These are phyloP conservation scores for Oryzias woworae DNA, from an alignment of 2,113 vertebrate genomes.

Conservation along the genomic window DNA sequence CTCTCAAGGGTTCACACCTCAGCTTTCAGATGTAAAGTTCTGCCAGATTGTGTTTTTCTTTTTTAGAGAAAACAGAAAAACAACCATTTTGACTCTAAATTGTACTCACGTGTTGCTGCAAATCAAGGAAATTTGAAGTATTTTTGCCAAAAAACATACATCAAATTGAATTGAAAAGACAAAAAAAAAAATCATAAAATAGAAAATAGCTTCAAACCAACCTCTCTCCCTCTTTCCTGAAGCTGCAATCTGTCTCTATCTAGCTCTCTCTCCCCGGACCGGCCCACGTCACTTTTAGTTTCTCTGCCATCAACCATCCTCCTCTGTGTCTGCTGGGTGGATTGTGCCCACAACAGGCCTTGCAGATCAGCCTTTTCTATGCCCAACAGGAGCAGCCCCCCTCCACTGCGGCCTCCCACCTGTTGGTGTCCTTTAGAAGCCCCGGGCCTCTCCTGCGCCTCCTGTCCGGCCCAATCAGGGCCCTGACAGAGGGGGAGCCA, in stretches of 20 bases:
- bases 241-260: constrained; percentile 8
- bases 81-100: constrained; percentile 21
- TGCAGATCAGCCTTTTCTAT: constrained; percentile 86
- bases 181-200: neutral
- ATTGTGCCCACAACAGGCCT: constrained; percentile 75
- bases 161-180: neutral
- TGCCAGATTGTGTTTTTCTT: neutral
- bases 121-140: constrained; percentile 8
- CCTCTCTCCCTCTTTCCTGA: constrained; percentile 10
- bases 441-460: constrained; percentile 82
- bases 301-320: constrained; percentile 57
- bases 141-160: too few species aligned
- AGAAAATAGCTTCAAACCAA: constrained; percentile 8
- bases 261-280: constrained; percentile 20
- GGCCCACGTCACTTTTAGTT: constrained; percentile 35
- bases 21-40: constrained; percentile 47
- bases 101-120: constrained; percentile 10
- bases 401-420: constrained; percentile 82
- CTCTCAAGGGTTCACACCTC: constrained; percentile 31
- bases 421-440: constrained; percentile 94
- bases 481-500: constrained; percentile 82
- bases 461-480: constrained; percentile 95
- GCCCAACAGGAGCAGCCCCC: constrained; percentile 73
- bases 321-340: constrained; percentile 61
- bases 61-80: constrained; percentile 21